A percentile compares a stretch with the other conserved stretches of the same genome.
These are phyloP conservation scores for Porites lobata DNA, from an alignment of 92 coral and sea anemone species.

Conservation along the genomic window DNA sequence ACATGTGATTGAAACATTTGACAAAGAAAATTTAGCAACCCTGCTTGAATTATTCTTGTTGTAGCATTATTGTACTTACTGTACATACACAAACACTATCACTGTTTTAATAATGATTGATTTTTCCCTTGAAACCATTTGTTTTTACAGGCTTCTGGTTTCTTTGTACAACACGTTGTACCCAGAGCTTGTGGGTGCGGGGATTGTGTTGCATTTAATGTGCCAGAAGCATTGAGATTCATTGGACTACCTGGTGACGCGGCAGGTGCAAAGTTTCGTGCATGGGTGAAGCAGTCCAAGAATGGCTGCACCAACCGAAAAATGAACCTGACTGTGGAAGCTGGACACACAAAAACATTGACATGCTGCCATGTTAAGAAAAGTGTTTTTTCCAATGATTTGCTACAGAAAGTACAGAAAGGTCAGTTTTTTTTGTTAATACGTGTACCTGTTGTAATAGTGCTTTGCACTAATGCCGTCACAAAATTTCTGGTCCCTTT, in stretches of 20 bases:
- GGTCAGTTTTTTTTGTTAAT: neutral
- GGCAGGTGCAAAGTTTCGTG: neutral
- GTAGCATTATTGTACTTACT: too few relatives aligned
- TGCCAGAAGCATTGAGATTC: constrained; percentile 12
- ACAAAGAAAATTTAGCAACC: too few relatives aligned
- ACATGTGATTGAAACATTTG: too few relatives aligned
- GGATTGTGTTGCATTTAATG: constrained; percentile 25
- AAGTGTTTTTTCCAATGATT: neutral
- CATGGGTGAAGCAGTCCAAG: constrained; percentile 4
- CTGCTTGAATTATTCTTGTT: too few relatives aligned
- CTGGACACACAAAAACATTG: neutral
- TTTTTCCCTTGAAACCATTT: too few relatives aligned
- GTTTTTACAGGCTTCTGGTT: neutral
- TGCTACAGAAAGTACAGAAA: neutral
- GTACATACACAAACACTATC: too few relatives aligned
- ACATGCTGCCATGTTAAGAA: constrained; percentile 16
- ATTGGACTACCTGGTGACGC: neutral
- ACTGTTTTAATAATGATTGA: too few relatives aligned
- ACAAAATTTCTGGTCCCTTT: too few relatives aligned
- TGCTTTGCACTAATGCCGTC: too few relatives aligned
- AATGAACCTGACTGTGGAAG: neutral
- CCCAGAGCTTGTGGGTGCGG: constrained; percentile 9
- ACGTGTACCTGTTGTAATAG: too few relatives aligned
- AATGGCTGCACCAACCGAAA: constrained; percentile 5
- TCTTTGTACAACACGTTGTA: neutral